Base-by-base conservation (phyloP, 1,140 invertebrate genomes). In the Hyles vespertilio region DNA sequence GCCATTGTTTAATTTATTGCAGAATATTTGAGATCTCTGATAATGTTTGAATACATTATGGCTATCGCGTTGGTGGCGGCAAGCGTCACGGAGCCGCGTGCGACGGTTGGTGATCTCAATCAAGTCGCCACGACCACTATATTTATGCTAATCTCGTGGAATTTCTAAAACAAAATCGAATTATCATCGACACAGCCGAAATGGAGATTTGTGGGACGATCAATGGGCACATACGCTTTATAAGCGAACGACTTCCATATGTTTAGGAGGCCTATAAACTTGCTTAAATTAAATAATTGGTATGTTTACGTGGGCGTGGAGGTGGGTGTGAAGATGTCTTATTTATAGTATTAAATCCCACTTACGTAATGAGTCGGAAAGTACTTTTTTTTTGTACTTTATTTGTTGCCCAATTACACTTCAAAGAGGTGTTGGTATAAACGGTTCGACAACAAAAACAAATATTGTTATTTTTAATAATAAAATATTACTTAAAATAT, bases 111-210 rank as follows among this genome's bases (percentile, higher is more conserved):
- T 34, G 60, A 63, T 70, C 67, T 67, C 59, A 68, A 67, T 71
- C 65, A 44, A 34, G 58, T 62, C 61, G 61, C 54, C 56, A 40
- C 49, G 58, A 70, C 72, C 69, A 65, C 60, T 60, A 60, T 67
- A 70, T 69, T 68, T 79, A 75, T 74, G 72, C 61, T 75, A 75
- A 79, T 81, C 50, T 61, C 59, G 67, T 66, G 66, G 65, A 79
- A 72, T 74, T 70, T 68, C 65, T 69, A 62, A 69, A 43, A 40
- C 36, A 40, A 40, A 40, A 66, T 60, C 60, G 47, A 61, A 63
- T 51, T 58, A 59, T 61, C 58, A 67, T 61, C 56, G 48, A 67
- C 66, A 67, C 57, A 51, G 61, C 59, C 59, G 55, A 69, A 69
- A 55, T 11, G 48, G 63, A 70, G 59, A 69, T 73, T 79, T 75